Evolutionary conservation across 2,888 invertebrate genomes (phyloP), one percentile per base, ranked within the genome.

Genomic region (Tetrapedia diversipes): DNA sequence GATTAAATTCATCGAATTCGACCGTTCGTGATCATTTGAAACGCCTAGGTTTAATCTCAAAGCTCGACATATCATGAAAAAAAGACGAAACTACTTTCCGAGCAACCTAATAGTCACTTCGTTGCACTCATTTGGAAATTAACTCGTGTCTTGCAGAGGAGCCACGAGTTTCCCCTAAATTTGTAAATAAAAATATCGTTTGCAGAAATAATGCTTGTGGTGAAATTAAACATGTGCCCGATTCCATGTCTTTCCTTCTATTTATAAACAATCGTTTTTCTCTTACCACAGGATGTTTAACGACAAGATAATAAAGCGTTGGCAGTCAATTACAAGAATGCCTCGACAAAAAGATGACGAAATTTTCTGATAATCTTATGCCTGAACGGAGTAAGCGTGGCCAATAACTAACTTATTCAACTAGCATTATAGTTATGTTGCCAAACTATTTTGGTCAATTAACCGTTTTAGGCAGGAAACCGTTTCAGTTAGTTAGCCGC

Each of bases 391-490:
- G 22, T 24, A 32, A 43, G n/a, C 19, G 41, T 22, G 32, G 43
- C 45, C 63, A 32, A 51, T 64, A 51, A 24, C 24, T 64, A 51
- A 56, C 37, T 49, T 29, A 16, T 51, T 63, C 69, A 57, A 43
- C 49, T 11, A 11, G 29, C 32, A 27, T 53, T 54, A 43, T 19
- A 59, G 61, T 51, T 37, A 27, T 45, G 47, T 68, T 61, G 37
- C 16, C 37, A 22, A 63, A 69, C 69, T 63, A 59, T 69, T 73
- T 69, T 63, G 54, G 49, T 43, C 73, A 57, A 64, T 69, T 64
- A 74, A 69, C 56, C 57, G 57, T 69, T 68, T 72, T 67, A 72
- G 72, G 41, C 68, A 61, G 60, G 60, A 47, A 63, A 61, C 63
- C 53, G 37, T 63, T 69, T 73, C 49, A 54, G 63, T 56, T 63